phyloP scores from a whole-genome alignment of 2,888 invertebrate species.

The Eulithis testata region DNA sequence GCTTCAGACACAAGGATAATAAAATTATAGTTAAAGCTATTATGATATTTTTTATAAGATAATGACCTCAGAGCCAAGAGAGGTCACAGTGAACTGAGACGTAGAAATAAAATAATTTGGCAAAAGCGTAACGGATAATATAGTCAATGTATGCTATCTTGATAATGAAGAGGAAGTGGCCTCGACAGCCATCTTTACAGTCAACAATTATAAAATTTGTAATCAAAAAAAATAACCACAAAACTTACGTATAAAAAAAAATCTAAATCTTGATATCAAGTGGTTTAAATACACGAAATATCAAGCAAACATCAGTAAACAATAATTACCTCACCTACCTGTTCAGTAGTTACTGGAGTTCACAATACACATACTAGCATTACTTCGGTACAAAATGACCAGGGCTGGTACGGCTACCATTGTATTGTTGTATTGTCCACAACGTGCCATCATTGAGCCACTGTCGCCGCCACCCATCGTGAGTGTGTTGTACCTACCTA shows the following conservation, averaged over 20 bases:
- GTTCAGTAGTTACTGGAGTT: neutral
- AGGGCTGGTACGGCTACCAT: constrained; percentile 15
- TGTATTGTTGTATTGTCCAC: constrained; percentile 35
- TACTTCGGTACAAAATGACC: constrained; percentile 23
- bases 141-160: constrained; percentile 1
- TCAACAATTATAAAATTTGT: no score
- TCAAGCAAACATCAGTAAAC: neutral
- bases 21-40: constrained; percentile 13
- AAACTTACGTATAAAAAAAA: no score
- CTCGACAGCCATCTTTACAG: neutral
- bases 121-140: constrained; percentile 10
- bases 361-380: constrained; percentile 1
- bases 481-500: neutral
- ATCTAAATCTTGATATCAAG: neutral
- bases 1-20: constrained; percentile 38
- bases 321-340: neutral
- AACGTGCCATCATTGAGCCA: constrained; percentile 34
- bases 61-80: constrained; percentile 19
- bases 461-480: constrained; percentile 19
- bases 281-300: neutral
- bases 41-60: constrained; percentile 16
- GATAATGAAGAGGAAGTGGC: neutral
- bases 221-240: no score
- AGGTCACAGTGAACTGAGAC: constrained; percentile 18
- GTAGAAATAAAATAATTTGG: constrained; percentile 33